Base-by-base conservation (phyloP, 2,113 vertebrate genomes). In the Cynocephalus volans region DNA sequence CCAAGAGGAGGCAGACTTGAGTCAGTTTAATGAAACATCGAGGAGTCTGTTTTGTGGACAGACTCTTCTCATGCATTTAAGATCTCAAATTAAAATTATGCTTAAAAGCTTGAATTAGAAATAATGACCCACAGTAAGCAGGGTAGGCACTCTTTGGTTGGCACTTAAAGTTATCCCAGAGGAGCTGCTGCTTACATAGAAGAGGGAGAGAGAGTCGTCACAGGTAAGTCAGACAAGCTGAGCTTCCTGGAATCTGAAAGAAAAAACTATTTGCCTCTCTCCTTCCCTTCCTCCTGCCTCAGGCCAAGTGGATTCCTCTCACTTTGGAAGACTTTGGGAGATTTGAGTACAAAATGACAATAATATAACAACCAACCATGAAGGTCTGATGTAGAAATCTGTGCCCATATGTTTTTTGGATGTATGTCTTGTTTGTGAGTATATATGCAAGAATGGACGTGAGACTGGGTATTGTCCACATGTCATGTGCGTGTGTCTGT, bases 51-150 rank as follows among this genome's bases (percentile, higher is more conserved):
- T 67, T 36, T 64, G 50, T 64, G 14, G 64, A 5, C 14, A 3
- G 36, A 50, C 26, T 94, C 87, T 90, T 65, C 21, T 52, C 26
- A 28, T 26, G 8, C 28, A 28, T 70, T 89, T 93, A 41, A 89
- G 80, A 28, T 45, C 70, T 93, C 77, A 60, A 54, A 62, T 62
- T 54, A 76, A 88, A 93, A 81, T 62, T 54, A 76, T 58, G 72
- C 56, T 60, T 76, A 76, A 50, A 50, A 64, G 41, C 13, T 76
- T 76, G 41, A 76, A 89, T 50, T 50, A 64, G 70, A 24, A 67
- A 41, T 54, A 23, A 67, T 33, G 33, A 31, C 24, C 50, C 24
- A 21, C 23, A 21, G 6, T 21, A 19, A 65, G 45, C 50, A 23
- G 50, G n/a, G 50, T 31, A 31, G 62, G 54, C 15, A 8, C 31